Evolutionary conservation across 2,888 invertebrate species (phyloP), one percentile per base, ranked within the genome.

Genomic region (Apamea anceps): DNA sequence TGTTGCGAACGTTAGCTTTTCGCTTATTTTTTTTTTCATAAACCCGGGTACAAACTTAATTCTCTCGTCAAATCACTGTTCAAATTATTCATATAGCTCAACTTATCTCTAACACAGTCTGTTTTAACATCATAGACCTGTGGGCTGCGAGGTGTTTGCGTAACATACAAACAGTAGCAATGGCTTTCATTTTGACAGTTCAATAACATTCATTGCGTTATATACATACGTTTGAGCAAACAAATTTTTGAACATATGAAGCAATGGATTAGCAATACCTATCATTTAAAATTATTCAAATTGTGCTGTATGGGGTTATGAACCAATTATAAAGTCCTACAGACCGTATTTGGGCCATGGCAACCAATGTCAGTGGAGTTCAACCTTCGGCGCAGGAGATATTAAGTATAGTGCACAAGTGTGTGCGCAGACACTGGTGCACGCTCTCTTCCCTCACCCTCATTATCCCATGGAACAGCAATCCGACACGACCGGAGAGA

Each of bases 1-100:
- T 84, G 42, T 75, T 67, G 48, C 37, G 37, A 66, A 73, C 25
- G 70, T 72, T 15, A 72, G 72, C 79, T 60, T 54, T 75, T 45
- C 28, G 45, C 60, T 75, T 66, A 62, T 67, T 66, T 80, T 67
- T 66, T 80, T 67, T 72, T 72, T 15, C 12, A 37, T 66, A 63
- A 74, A 66, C 63, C 13, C 28, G 45, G 6, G 5, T 42, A n/a
- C 15, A 57, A 60, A 37, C 2, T 6, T 0, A 66, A 45, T 45
- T 65, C 42, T 15, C 12, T 28, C 28, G 18, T 75, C n/a, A 66
- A 62, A 70, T 48, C 12, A 75, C 18, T 28, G 32, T 72, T 72
- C 6, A 57, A 81, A 65, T 54, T 60, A 54, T 57, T 70, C 37
- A 28, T 81, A 8, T 37, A 67, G 57, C 28, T 25, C 6, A 37